Evolutionary conservation across 2,797 vertebrate genomes (phyloP).

Genomic region (Coluber constrictor): DNA sequence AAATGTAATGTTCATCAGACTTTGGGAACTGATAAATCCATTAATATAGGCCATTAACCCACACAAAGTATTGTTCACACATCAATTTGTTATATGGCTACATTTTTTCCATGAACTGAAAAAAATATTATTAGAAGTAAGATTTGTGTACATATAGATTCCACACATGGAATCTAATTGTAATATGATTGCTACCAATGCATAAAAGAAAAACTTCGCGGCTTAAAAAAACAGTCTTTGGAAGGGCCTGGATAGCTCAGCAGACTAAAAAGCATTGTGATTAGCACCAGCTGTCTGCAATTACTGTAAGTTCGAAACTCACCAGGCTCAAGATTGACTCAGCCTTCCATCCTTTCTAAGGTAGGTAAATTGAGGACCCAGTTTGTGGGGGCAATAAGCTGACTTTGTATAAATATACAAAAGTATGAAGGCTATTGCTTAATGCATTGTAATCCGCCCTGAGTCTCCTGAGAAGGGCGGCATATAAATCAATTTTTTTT

Average conservation of each 20-base stretch:
- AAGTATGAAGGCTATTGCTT: no score
- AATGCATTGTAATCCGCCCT: no score
- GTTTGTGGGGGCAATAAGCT: no score
- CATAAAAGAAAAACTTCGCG: not conserved
- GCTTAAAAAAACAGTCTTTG: not conserved
- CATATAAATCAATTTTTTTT: no score
- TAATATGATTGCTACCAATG: not conserved
- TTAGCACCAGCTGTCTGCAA: no score
- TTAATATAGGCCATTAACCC: not conserved
- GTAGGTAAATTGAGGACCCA: no score
- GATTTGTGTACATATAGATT: not conserved
- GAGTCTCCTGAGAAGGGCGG: no score
- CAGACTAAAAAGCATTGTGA: no score
- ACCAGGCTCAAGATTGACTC: no score
- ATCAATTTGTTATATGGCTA: not conserved
- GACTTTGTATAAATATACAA: no score
- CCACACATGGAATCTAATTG: not conserved
- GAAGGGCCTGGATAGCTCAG: not conserved
- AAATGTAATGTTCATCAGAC: not conserved
- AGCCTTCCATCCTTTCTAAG: no score
- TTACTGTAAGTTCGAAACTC: no score
- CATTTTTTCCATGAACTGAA: not conserved
- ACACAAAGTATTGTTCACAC: not conserved
- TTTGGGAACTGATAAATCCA: not conserved
- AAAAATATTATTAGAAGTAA: not conserved